These are phyloP conservation scores for Ganaspis sp. DNA, from an alignment of 1,140 invertebrate species.

Conservation along the genomic window DNA sequence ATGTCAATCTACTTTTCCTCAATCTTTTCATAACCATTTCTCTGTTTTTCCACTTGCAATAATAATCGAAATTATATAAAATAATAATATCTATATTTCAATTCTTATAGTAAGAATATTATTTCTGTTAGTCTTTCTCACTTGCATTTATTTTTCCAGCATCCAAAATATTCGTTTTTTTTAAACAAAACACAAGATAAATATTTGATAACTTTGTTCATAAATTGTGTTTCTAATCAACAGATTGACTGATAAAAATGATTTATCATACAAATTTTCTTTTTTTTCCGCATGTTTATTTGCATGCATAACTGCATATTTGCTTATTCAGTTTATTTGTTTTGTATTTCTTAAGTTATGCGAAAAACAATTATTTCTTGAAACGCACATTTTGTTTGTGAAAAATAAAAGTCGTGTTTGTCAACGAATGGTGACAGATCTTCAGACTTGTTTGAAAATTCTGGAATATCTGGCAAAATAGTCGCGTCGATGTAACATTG, in stretches of 20 bases:
- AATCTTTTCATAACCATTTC: conserved; percentile 49
- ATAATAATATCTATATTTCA: not conserved
- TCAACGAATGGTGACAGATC: not conserved
- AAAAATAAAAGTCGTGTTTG: not conserved
- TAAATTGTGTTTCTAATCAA: too few species aligned
- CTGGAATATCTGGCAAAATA: conserved; percentile 66
- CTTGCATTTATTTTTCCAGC: too few species aligned
- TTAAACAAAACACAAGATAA: too few species aligned
- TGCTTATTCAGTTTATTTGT: too few species aligned
- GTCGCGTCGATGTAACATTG: conserved; percentile 60
- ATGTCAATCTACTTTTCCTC: conserved; percentile 72
- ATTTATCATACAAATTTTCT: too few species aligned
- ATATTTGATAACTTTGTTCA: too few species aligned
- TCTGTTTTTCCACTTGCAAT: not conserved
- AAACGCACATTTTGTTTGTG: not conserved
- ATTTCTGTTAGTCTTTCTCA: too few species aligned
- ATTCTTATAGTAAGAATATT: too few species aligned
- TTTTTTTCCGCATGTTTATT: too few species aligned
- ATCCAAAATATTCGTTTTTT: too few species aligned
- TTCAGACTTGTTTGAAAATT: conserved; percentile 48
- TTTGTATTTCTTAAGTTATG: not conserved
- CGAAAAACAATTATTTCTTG: not conserved
- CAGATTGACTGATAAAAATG: too few species aligned
- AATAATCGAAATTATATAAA: not conserved
- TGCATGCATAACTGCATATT: too few species aligned